Conservation (phyloP, 2,797 vertebrate genomes). For the Spheniscus humboldti region DNA sequence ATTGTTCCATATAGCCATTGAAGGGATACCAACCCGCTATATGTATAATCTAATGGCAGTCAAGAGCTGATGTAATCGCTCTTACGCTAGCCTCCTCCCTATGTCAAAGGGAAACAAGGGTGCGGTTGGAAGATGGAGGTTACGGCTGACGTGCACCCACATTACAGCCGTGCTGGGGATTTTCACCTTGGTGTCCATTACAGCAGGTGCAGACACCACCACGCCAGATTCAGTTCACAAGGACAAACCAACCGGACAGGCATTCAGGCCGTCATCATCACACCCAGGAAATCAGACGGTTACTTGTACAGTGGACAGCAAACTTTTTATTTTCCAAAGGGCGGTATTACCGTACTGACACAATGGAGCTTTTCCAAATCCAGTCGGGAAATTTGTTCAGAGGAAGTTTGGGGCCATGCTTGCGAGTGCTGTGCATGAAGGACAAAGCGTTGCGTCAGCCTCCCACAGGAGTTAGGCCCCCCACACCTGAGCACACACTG, state of each 20-base stretch:
- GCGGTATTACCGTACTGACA: not conserved
- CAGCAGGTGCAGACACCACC: not conserved
- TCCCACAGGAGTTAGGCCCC: accelerated
- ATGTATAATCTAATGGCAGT: not conserved
- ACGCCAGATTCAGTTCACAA: accelerated
- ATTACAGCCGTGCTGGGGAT: not conserved
- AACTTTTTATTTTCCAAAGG: not conserved
- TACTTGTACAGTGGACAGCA: not conserved
- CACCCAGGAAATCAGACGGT: not conserved
- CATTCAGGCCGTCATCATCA: not conserved
- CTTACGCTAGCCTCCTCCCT: not conserved
- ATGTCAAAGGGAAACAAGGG: not conserved
- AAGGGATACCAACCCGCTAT: not conserved
- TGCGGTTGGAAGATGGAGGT: not conserved
- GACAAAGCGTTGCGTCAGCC: accelerated
- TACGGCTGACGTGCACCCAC: not conserved
- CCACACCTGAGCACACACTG: accelerated
- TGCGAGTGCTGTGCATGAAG: not conserved
- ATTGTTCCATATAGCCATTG: accelerated
- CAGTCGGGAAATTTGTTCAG: not conserved
- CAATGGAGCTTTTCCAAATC: not conserved
- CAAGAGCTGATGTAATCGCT: not conserved
- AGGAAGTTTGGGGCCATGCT: not conserved
- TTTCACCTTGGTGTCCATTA: not conserved
- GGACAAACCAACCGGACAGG: not conserved